Conservation (phyloP, 2,797 vertebrate genomes). For the Hippoglossus hippoglossus region DNA sequence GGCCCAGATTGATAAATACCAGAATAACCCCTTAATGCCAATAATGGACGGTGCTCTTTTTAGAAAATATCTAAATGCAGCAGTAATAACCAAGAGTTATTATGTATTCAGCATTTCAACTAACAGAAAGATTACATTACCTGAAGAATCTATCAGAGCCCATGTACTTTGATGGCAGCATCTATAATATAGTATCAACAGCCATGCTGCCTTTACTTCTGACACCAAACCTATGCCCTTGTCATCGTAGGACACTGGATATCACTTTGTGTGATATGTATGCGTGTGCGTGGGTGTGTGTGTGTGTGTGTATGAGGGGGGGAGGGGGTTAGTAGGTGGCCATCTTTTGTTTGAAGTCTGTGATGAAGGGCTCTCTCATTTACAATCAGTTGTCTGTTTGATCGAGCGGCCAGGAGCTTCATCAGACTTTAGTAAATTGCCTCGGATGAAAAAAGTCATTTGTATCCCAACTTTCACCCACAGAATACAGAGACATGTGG, state of each 20-base stretch:
- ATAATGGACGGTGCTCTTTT: no score
- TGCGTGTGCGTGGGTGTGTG: not conserved
- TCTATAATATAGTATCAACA: not conserved
- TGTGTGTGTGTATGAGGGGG: not conserved
- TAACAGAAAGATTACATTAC: not conserved
- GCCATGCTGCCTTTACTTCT: not conserved
- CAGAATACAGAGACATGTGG: constrained; percentile 25
- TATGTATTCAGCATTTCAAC: no score
- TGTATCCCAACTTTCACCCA: constrained; percentile 46
- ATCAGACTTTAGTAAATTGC: constrained; percentile 65
- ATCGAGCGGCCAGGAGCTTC: constrained; percentile 43
- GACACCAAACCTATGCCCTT: constrained; percentile 12
- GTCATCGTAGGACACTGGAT: constrained; percentile 6
- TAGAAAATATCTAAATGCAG: no score
- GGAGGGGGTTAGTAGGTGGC: constrained; percentile 12
- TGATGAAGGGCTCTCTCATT: constrained; percentile 47
- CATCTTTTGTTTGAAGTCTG: constrained; percentile 27
- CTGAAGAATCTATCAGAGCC: no score
- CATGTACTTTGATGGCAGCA: no score
- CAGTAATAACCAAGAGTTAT: no score
- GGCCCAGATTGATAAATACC: no score
- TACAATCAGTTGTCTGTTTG: constrained; percentile 53
- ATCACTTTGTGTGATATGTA: not conserved
- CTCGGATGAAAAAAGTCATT: constrained; percentile 61
- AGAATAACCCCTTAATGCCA: no score